phyloP scores from a whole-genome alignment of 1,140 invertebrate species.

The Armadillidium nasatum region DNA sequence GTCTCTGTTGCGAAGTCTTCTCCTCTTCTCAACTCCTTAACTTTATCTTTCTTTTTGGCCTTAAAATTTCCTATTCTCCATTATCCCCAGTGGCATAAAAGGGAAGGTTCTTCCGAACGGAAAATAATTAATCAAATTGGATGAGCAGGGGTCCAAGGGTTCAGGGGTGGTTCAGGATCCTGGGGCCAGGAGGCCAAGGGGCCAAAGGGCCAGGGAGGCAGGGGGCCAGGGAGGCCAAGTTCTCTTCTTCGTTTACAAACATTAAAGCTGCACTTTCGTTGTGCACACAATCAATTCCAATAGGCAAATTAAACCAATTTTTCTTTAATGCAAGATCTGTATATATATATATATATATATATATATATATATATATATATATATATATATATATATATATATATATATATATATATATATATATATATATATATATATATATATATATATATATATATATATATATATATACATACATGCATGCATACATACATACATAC shows the following conservation, averaged over 20 bases:
- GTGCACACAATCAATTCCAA: background rate
- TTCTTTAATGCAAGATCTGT: background rate
- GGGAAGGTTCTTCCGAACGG: background rate
- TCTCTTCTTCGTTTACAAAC: background rate
- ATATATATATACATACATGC: conserved; percentile 24
- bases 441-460: conserved; percentile 26
- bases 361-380: background rate
- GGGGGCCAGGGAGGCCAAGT: background rate
- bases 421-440: conserved; percentile 9
- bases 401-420: conserved; percentile 11
- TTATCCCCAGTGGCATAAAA: conserved; percentile 5
- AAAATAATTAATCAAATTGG: conserved; percentile 14
- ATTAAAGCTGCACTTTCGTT: background rate
- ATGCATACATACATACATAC: conserved; percentile 3
- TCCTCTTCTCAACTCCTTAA: background rate
- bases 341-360: conserved; percentile 9
- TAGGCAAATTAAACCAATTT: conserved; percentile 1
- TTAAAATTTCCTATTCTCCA: background rate
- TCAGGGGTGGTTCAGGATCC: no score
- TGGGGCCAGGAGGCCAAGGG: no score
- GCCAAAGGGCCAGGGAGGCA: no score
- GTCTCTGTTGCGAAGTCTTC: no score
- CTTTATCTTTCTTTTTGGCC: background rate
- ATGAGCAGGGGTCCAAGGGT: background rate
- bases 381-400: conserved; percentile 7